Evolutionary conservation across 2,888 invertebrate genomes (phyloP).

Genomic region (Macropis europaea): DNA sequence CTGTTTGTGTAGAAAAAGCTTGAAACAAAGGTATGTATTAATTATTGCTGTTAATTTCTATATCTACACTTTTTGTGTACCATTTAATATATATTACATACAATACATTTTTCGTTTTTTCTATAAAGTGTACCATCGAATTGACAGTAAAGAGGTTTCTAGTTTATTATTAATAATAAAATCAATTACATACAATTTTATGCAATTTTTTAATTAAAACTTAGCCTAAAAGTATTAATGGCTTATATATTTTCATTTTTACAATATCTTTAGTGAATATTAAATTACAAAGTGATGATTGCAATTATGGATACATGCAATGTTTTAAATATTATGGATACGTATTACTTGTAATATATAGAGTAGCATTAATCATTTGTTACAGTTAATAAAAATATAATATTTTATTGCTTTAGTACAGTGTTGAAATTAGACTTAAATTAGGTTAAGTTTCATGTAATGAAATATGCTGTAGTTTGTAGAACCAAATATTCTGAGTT

Average conservation of each 20-base stretch:
- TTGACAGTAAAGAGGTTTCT: background rate
- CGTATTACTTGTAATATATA: background rate
- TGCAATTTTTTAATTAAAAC: background rate
- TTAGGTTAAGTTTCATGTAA: too few species aligned
- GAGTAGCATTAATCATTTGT: background rate
- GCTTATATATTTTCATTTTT: background rate
- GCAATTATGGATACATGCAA: background rate
- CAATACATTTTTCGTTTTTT: background rate
- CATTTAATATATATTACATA: background rate
- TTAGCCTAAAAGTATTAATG: background rate
- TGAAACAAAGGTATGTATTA: conserved; percentile 23
- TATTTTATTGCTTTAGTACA: too few species aligned
- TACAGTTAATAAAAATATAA: background rate
- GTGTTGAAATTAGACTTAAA: too few species aligned
- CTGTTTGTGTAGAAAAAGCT: conserved; percentile 8
- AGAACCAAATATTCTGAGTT: background rate
- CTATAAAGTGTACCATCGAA: background rate
- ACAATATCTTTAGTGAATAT: background rate
- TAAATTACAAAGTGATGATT: background rate
- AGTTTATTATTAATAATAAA: background rate
- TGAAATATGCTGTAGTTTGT: too few species aligned
- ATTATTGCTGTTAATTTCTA: background rate
- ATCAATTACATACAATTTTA: conserved; percentile 16
- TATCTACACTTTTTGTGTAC: background rate
- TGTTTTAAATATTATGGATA: background rate